Base-by-base conservation (phyloP, 64 coral and sea anemone species). In the Platygyra sinensis region DNA sequence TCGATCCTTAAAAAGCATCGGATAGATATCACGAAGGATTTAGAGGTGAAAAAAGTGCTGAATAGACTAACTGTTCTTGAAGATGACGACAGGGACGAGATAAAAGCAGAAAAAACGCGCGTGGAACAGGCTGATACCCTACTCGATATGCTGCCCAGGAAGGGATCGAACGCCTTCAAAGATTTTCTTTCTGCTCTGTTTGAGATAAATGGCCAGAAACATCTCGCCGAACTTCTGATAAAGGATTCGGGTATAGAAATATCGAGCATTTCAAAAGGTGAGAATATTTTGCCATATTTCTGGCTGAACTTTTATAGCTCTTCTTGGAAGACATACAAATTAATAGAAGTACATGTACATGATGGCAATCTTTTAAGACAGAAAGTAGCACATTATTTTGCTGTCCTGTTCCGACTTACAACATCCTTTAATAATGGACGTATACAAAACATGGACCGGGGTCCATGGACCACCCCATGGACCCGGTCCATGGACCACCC, bases 81-180 rank as follows among this genome's bases (percentile, higher is more conserved):
- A 29, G 39, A 49, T 88, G 82, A 87, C 15, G 97, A 99, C 71
- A 88, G 95, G 38, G 97, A 99, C 3, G 72, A 77, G 19, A 72
- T 99, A 14, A 95, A 77, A 86, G 75, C 83, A 24, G 30, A 86
- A 17, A 59, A 38, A 22, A 75, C 88, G 1, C 57, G 80, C 15
- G 33, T 51, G 19, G 73, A 49, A 28, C 86, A 71, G 80, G 88
- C 60, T n/a, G 74, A 80, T 32, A 59, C 81, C 24, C 50, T 99
- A 11, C 55, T 99, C n/a, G 88, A 90, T 19, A 77, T 99, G 5
- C 16, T 99, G 5, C 87, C 91, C 4, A 93, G 84, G 32, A 93
- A 67, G 38, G 97, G 80, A 25, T 30, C 49, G 2, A 31, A 27
- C 30, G 91, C 97, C 28, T 99, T 99, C 42, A 72, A 89, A 24